Conservation (phyloP, 1,140 invertebrate species). For the Elysia chlorotica region DNA sequence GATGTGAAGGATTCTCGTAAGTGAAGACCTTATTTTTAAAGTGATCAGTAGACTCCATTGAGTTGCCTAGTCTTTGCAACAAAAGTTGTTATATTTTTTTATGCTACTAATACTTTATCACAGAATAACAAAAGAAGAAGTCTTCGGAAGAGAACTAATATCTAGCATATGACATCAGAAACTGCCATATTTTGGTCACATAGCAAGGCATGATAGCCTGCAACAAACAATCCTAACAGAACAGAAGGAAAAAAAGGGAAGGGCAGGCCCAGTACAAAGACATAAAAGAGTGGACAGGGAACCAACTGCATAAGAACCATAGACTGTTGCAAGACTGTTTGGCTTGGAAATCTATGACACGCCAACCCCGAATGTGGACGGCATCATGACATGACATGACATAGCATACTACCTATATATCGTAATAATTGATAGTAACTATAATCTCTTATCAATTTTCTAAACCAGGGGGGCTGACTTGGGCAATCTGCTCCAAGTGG, state of each 20-base stretch:
- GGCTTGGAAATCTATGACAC: too few relatives aligned
- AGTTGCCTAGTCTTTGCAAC: background rate
- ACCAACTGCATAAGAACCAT: too few relatives aligned
- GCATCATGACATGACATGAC: too few relatives aligned
- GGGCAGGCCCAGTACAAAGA: background rate
- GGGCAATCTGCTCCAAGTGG: conserved; percentile 18
- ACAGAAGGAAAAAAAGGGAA: background rate
- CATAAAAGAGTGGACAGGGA: background rate
- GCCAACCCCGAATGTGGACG: too few relatives aligned
- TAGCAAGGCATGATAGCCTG: background rate
- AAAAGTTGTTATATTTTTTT: too few relatives aligned
- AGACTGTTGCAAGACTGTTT: too few relatives aligned
- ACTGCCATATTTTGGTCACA: background rate
- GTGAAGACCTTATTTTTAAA: background rate
- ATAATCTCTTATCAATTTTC: too few relatives aligned
- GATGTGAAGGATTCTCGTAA: conserved; percentile 79
- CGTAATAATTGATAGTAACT: too few relatives aligned
- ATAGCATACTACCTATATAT: too few relatives aligned
- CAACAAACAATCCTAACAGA: background rate
- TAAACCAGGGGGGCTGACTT: conserved; percentile 20
- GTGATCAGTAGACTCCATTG: background rate
- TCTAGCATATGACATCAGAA: too few relatives aligned
- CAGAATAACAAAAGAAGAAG: too few relatives aligned
- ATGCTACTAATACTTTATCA: background rate
- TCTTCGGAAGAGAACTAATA: too few relatives aligned